phyloP scores from a whole-genome alignment of 2,113 vertebrate species.

The Plectropomus leopardus region DNA sequence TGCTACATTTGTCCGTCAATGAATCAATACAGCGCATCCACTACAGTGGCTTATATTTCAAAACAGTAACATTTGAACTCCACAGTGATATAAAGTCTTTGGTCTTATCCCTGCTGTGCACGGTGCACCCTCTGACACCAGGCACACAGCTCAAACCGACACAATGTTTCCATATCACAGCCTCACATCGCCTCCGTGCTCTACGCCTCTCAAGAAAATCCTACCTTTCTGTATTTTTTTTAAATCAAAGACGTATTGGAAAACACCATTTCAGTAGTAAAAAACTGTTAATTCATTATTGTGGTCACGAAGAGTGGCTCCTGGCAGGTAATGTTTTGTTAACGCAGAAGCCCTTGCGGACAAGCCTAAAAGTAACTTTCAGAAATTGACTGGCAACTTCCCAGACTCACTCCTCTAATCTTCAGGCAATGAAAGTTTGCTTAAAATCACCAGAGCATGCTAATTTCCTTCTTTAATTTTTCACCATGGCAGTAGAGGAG shows the following conservation, averaged over 20 bases:
- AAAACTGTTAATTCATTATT: constrained; percentile 2
- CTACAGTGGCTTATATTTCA: constrained; percentile 1
- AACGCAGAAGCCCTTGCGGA: not conserved
- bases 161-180: not conserved
- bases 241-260: not conserved
- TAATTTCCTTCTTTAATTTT: constrained; percentile 66
- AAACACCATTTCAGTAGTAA: not conserved
- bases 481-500: constrained; percentile 39
- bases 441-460: constrained; percentile 39
- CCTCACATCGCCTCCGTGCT: not conserved
- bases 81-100: not conserved
- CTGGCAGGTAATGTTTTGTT: not conserved
- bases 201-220: not conserved
- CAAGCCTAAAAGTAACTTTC: constrained; percentile 51
- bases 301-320: not conserved
- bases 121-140: not conserved
- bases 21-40: not conserved
- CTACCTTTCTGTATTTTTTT: not conserved
- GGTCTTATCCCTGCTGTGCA: not conserved
- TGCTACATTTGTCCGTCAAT: not conserved
- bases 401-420: constrained; percentile 33
- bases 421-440: constrained; percentile 24
- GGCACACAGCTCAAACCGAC: not conserved
- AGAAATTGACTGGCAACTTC: constrained; percentile 31
- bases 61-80: not conserved